Evolutionary conservation across 2,888 invertebrate genomes (phyloP).

Genomic region (Tiliacea citrago): DNA sequence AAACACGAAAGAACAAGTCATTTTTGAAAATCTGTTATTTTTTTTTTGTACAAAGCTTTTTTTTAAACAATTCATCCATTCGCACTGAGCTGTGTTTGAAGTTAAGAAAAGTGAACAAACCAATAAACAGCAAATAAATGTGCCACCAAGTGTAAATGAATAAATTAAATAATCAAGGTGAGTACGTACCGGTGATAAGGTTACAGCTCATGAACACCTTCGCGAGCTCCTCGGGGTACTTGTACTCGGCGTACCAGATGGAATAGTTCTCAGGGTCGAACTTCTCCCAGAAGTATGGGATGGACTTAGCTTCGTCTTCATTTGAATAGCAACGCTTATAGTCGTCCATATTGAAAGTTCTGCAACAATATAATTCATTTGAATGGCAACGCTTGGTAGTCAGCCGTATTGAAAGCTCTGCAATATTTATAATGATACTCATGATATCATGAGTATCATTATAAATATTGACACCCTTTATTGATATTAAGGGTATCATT

Average conservation of each 20-base stretch:
- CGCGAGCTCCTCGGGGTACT: conserved; percentile 97
- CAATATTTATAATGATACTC: neutral
- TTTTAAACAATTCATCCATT: neutral
- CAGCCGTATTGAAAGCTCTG: no score
- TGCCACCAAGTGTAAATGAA: neutral
- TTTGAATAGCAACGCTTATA: conserved; percentile 99
- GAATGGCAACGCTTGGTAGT: conserved; percentile 97
- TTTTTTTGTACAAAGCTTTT: no score
- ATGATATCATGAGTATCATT: neutral
- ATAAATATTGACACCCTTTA: no score
- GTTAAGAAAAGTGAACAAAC: neutral
- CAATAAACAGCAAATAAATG: neutral
- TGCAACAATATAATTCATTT: conserved; percentile 93
- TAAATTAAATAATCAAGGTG: neutral
- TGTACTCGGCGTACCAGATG: conserved; percentile 99
- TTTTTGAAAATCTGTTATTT: no score
- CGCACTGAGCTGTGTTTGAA: neutral
- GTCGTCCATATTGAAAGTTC: conserved; percentile 98
- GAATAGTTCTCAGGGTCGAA: conserved; percentile 99
- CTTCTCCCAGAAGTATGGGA: conserved; percentile 99
- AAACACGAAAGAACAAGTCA: no score
- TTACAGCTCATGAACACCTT: conserved; percentile 99
- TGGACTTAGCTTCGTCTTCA: conserved; percentile 97
- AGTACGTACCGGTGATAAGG: conserved; percentile 94
- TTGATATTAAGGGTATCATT: neutral